These are phyloP conservation scores for Yponomeuta cagnagella DNA, from an alignment of 2,888 invertebrate species.

Conservation along the genomic window DNA sequence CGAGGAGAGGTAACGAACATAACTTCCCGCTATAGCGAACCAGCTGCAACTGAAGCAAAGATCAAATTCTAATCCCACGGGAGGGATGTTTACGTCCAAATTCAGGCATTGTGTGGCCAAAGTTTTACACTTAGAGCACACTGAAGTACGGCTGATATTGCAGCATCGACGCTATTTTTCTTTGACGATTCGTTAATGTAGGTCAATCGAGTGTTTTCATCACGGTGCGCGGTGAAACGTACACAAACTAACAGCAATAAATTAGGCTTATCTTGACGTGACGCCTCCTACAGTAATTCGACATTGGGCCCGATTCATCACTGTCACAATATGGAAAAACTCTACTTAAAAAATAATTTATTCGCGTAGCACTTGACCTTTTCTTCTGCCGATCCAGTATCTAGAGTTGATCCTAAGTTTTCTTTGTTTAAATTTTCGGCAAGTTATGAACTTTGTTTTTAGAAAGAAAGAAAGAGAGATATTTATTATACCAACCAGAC, in stretches of 20 bases:
- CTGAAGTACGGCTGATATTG: too few species aligned
- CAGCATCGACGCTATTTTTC: too few species aligned
- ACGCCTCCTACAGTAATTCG: slow-evolving; percentile 34
- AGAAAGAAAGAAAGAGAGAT: too few species aligned
- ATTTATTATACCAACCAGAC: too few species aligned
- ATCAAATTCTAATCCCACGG: background rate
- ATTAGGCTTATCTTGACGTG: slow-evolving; percentile 69
- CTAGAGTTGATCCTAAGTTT: too few species aligned
- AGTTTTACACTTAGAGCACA: too few species aligned
- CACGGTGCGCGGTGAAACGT: slow-evolving; percentile 25
- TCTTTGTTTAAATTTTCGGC: background rate
- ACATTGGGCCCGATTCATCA: slow-evolving; percentile 37
- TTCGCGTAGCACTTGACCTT: too few species aligned
- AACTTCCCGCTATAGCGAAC: background rate
- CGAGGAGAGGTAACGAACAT: background rate
- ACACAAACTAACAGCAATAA: slow-evolving; percentile 46
- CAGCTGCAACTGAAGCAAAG: background rate
- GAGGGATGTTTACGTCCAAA: slow-evolving; percentile 31
- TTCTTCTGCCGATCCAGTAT: too few species aligned
- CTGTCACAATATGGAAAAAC: slow-evolving; percentile 38
- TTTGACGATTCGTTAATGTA: background rate
- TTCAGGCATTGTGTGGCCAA: slow-evolving; percentile 21
- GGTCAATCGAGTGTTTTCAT: background rate
- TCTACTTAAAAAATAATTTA: slow-evolving; percentile 3
- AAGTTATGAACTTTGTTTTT: too few species aligned